Conservation (phyloP, 2,113 vertebrate genomes). For the Craseonycteris thonglongyai region DNA sequence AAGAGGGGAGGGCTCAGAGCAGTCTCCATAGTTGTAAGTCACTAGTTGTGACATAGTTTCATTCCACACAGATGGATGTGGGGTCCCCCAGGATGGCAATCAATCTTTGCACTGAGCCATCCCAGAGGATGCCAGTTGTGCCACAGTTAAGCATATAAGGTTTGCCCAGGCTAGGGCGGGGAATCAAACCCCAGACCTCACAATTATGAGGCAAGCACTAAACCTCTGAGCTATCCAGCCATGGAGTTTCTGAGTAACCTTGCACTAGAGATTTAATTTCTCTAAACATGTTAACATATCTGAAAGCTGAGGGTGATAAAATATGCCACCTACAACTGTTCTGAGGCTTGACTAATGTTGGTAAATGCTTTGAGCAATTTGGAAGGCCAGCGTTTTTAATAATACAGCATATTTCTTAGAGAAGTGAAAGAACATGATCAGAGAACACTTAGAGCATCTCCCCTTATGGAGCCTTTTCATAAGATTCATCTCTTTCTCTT, state of each 20-base stretch:
- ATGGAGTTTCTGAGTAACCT: neutral
- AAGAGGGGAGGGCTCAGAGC: too few species aligned
- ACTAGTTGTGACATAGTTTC: too few species aligned
- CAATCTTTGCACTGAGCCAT: too few species aligned
- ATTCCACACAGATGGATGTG: too few species aligned
- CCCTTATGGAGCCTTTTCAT: neutral
- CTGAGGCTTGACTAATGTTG: neutral
- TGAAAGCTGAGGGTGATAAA: neutral
- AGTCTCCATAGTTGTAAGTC: too few species aligned
- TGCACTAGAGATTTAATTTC: conserved; percentile 8
- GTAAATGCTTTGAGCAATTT: conserved; percentile 18
- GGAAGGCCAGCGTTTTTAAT: neutral
- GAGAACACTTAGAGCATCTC: neutral
- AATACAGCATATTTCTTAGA: neutral
- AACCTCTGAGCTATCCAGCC: too few species aligned
- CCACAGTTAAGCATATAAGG: too few species aligned
- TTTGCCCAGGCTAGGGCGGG: too few species aligned
- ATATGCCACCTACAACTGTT: neutral
- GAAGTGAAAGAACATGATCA: neutral
- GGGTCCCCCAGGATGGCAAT: too few species aligned
- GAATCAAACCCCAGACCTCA: too few species aligned
- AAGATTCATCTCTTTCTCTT: conserved; percentile 36
- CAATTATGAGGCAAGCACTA: too few species aligned
- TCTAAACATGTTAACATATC: neutral
- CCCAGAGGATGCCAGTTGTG: too few species aligned